A percentile compares a stretch with the other conserved stretches of the same genome.
Conservation (phyloP, 2,797 vertebrate genomes). For the Brotogeris chrysoptera region DNA sequence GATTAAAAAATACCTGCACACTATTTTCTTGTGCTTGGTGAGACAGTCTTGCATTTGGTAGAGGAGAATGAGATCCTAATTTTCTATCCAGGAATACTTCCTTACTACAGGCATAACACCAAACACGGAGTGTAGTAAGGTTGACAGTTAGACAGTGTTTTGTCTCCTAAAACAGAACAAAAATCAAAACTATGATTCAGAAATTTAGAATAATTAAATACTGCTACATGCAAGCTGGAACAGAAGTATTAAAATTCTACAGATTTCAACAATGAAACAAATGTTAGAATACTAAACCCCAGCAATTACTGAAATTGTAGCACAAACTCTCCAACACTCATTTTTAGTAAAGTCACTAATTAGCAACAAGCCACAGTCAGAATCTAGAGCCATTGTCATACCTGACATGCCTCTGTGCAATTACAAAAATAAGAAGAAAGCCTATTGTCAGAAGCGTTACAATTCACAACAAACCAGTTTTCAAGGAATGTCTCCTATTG, state of each 20-base stretch:
- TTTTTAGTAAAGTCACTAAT: background rate
- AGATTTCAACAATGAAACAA: background rate
- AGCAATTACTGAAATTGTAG: background rate
- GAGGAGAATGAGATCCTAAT: conserved; percentile 81
- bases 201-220: background rate
- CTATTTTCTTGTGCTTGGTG: conserved; percentile 76
- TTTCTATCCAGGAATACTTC: conserved; percentile 97
- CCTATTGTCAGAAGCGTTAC: background rate
- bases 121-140: conserved; percentile 95
- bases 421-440: background rate
- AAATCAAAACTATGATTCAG: background rate
- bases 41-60: conserved; percentile 75
- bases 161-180: conserved; percentile 82
- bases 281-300: background rate
- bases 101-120: conserved; percentile 98
- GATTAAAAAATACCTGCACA: conserved; percentile 69
- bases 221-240: background rate
- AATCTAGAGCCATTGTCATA: background rate
- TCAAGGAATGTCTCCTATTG: background rate
- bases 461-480: background rate
- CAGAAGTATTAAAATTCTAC: background rate
- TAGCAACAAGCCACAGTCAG: background rate
- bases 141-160: conserved; percentile 96
- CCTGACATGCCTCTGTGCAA: background rate
- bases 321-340: background rate